A percentile compares a stretch with the other conserved stretches of the same genome.
Conservation (phyloP, 2,797 vertebrate genomes). For the Esox lucius region DNA sequence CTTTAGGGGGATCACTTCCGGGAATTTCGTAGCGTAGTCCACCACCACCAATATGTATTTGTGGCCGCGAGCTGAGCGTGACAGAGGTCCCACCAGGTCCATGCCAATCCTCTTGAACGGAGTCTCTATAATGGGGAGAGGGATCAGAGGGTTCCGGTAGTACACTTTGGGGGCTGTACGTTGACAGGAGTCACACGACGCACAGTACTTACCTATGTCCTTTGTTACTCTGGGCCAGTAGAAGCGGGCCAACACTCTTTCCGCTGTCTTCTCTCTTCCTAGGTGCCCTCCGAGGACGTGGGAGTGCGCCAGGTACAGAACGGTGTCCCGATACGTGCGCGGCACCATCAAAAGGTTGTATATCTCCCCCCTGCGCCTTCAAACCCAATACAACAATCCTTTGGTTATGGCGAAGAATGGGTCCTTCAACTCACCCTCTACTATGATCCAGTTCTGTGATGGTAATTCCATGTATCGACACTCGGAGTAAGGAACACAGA, state of each 20-base stretch:
- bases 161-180: neutral
- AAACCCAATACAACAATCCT: no score
- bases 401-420: no score
- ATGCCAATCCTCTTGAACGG: neutral
- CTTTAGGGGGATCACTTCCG: no score
- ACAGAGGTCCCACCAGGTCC: neutral
- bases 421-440: no score
- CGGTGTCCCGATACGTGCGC: no score
- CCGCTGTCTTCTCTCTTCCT: neutral
- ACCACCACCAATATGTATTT: neutral
- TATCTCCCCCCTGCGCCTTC: no score
- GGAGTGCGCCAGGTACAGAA: neutral
- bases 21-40: neutral
- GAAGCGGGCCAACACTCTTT: no score
- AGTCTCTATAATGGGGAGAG: neutral
- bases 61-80: neutral
- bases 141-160: neutral
- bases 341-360: no score
- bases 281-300: neutral
- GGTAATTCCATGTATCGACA: no score
- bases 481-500: no score
- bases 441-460: no score
- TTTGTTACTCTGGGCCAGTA: neutral
- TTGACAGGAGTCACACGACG: neutral
- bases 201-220: neutral